phyloP scores from a whole-genome alignment of 2,113 vertebrate species.

The Bos taurus region DNA sequence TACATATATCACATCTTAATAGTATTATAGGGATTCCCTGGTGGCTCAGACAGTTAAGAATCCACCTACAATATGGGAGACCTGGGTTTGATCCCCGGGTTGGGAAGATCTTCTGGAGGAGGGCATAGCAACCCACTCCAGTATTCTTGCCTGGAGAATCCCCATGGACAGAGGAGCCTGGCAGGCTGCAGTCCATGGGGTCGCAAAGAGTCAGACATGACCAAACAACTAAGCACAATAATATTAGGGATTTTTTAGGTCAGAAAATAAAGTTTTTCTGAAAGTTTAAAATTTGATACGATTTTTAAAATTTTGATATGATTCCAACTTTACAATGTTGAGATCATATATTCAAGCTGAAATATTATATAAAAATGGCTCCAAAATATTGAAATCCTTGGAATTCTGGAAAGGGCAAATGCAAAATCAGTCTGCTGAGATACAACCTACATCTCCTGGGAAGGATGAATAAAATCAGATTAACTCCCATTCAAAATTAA shows the following conservation, averaged over 20 bases:
- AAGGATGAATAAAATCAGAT: neutral
- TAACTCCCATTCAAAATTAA: slow-evolving; percentile 28
- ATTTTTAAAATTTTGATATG: neutral
- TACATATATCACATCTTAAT: neutral
- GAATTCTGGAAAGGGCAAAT: neutral
- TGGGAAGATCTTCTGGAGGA: neutral
- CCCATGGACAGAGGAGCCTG: neutral
- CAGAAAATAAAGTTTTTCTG: neutral
- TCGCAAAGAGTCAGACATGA: neutral
- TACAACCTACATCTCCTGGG: neutral
- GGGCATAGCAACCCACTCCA: neutral
- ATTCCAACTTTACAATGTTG: neutral
- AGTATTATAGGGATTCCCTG: neutral
- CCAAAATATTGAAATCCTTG: neutral
- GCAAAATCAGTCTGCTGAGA: neutral
- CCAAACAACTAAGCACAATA: neutral
- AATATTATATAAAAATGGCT: neutral
- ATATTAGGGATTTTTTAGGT: neutral
- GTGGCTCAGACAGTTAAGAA: neutral
- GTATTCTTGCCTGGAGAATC: neutral
- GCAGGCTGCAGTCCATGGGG: neutral
- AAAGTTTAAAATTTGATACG: neutral
- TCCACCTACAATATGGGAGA: neutral
- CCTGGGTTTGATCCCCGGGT: neutral
- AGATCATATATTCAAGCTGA: neutral